Percentiles rank a stretch among this genome's conserved stretches.
phyloP scores from a whole-genome alignment of 2,113 vertebrate species.

The Mus spicilegus region DNA sequence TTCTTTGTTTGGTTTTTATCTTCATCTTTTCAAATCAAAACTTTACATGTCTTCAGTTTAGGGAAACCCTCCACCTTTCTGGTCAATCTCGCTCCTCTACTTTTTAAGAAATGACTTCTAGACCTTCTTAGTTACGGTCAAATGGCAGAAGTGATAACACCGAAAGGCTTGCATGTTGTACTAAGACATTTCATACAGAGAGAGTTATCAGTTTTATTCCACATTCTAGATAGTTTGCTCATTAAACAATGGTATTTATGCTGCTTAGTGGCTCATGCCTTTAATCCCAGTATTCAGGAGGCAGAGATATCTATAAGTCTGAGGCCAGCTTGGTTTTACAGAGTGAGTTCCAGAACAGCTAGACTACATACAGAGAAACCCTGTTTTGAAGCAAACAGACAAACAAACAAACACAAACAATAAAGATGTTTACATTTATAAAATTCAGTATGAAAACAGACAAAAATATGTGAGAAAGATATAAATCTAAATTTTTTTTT shows the following conservation, averaged over 20 bases:
- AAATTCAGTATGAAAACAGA: not conserved
- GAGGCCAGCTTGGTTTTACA: no score
- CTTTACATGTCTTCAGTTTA: not conserved
- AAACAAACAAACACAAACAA: no score
- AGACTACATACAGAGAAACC: no score
- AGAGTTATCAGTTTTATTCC: not conserved
- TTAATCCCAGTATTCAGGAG: no score
- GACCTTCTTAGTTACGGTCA: not conserved
- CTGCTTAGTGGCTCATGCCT: no score
- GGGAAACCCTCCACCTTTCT: not conserved
- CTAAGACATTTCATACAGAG: not conserved
- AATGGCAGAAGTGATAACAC: not conserved
- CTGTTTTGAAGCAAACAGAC: no score
- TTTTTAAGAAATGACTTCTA: not conserved
- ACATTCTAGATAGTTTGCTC: not conserved
- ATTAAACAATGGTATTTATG: not conserved
- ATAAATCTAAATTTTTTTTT: not conserved
- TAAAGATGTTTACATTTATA: not conserved
- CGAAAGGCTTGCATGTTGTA: not conserved
- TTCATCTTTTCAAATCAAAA: not conserved
- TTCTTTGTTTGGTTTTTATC: not conserved
- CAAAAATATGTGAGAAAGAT: not conserved
- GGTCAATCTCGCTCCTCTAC: not conserved
- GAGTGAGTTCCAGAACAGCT: no score
- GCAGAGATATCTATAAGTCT: no score